Evolutionary conservation across 2,797 vertebrate species (phyloP).

Genomic region (Melanotaenia nigrans): DNA sequence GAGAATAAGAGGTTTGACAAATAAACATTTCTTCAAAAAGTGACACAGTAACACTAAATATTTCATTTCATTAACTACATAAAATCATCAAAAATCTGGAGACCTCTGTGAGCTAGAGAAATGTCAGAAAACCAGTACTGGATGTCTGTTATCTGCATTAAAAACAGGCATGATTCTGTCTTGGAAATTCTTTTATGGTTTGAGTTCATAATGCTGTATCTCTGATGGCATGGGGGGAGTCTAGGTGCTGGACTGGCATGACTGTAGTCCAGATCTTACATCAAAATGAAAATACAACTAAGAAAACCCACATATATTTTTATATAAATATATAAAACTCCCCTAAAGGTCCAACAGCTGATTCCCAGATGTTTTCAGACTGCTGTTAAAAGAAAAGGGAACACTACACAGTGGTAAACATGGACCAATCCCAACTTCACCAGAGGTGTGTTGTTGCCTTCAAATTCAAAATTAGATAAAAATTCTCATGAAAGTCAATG

Average conservation of each 20-base stretch:
- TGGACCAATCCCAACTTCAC: neutral
- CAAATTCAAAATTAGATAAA: neutral
- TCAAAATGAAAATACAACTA: neutral
- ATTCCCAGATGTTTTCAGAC: neutral
- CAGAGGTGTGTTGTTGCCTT: neutral
- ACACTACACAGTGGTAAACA: neutral
- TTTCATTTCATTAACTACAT: neutral
- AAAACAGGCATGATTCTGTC: neutral
- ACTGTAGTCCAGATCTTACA: neutral
- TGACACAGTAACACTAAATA: no score
- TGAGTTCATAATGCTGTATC: neutral
- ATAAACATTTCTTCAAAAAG: no score
- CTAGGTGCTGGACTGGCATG: neutral
- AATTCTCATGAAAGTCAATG: neutral
- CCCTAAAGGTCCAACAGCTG: neutral
- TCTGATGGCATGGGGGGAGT: neutral
- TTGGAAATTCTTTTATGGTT: neutral
- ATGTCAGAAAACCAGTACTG: neutral
- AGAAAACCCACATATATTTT: no score
- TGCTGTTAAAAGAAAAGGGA: neutral
- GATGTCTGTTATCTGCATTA: neutral
- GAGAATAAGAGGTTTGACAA: no score
- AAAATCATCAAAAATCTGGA: neutral
- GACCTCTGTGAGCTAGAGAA: neutral
- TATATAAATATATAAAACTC: no score